Percentiles rank a stretch among this genome's conserved stretches.
These are phyloP conservation scores for Caenorhabditis imperialis DNA, from an alignment of 2,888 invertebrate species.

Conservation along the genomic window DNA sequence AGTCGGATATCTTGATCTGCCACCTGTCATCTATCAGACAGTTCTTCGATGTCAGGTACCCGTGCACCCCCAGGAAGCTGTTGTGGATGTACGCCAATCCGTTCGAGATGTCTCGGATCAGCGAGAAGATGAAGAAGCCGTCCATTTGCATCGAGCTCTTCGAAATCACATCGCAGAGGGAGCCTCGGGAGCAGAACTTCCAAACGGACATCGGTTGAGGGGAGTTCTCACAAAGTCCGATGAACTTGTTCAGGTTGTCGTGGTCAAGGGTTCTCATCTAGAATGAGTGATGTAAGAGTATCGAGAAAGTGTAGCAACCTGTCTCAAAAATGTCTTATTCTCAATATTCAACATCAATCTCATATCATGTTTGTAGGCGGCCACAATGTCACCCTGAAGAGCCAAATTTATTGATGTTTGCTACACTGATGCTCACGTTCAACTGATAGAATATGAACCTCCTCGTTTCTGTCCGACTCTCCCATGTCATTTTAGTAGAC, in stretches of 20 bases:
- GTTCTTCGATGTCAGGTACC: constrained; percentile 50
- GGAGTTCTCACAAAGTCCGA: constrained; percentile 72
- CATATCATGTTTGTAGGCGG: constrained; percentile 51
- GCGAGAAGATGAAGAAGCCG: constrained; percentile 73
- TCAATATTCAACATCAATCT: constrained; percentile 20
- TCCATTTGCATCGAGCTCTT: constrained; percentile 67
- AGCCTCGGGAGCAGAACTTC: constrained; percentile 70
- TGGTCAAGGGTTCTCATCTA: constrained; percentile 71
- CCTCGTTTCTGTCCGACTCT: constrained; percentile 45
- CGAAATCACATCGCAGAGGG: constrained; percentile 45
- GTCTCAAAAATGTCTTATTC: constrained; percentile 43
- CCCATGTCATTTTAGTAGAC: constrained; percentile 58
- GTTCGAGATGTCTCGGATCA: constrained; percentile 71
- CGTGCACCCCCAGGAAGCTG: constrained; percentile 36
- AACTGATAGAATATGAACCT: constrained; percentile 44
- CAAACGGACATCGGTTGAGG: constrained; percentile 69
- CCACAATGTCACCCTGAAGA: constrained; percentile 48
- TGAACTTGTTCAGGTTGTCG: constrained; percentile 75
- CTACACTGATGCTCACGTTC: constrained; percentile 18
- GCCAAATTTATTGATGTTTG: not conserved
- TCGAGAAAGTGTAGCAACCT: constrained; percentile 18
- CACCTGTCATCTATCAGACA: constrained; percentile 67
- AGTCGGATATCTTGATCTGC: constrained; percentile 64
- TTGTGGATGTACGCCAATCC: constrained; percentile 44
- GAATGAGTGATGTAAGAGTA: not conserved